Evolutionary conservation across 2,888 invertebrate species (phyloP).

Genomic region (Mycalesis mineus): DNA sequence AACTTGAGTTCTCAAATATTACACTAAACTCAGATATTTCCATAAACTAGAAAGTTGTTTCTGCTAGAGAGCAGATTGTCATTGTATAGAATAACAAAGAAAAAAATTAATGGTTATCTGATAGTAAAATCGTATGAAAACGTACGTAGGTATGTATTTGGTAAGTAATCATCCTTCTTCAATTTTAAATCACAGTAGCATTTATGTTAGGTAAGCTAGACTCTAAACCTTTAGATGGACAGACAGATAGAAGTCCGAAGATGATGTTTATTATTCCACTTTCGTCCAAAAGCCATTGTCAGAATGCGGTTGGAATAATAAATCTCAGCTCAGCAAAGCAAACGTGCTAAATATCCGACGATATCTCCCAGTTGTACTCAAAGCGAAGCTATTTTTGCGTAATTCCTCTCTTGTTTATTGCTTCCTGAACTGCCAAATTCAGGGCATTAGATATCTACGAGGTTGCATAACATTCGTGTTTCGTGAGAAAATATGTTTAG

Average conservation of each 20-base stretch:
- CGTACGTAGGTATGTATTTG: too few relatives aligned
- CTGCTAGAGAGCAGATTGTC: too few relatives aligned
- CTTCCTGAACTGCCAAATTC: constrained; percentile 6
- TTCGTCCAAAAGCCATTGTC: constrained; percentile 53
- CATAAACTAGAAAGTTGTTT: too few relatives aligned
- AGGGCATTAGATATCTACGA: neutral
- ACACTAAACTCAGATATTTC: too few relatives aligned
- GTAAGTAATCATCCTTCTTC: too few relatives aligned
- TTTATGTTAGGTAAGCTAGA: constrained; percentile 12
- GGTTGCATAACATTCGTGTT: neutral
- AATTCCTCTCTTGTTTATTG: neutral
- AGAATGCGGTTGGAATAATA: constrained; percentile 71
- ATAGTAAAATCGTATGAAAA: too few relatives aligned
- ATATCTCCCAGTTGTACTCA: constrained; percentile 54
- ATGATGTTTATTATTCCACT: constrained; percentile 57
- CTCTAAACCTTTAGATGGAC: constrained; percentile 27
- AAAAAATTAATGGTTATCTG: neutral
- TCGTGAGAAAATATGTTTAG: neutral
- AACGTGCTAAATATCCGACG: constrained; percentile 60
- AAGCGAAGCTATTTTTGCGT: neutral
- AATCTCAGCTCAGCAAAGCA: constrained; percentile 58
- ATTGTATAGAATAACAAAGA: too few relatives aligned
- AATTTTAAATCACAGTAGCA: neutral
- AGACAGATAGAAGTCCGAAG: constrained; percentile 47
- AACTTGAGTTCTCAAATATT: too few relatives aligned